phyloP scores from a whole-genome alignment of 2,797 vertebrate genomes.

The Prionace glauca region DNA sequence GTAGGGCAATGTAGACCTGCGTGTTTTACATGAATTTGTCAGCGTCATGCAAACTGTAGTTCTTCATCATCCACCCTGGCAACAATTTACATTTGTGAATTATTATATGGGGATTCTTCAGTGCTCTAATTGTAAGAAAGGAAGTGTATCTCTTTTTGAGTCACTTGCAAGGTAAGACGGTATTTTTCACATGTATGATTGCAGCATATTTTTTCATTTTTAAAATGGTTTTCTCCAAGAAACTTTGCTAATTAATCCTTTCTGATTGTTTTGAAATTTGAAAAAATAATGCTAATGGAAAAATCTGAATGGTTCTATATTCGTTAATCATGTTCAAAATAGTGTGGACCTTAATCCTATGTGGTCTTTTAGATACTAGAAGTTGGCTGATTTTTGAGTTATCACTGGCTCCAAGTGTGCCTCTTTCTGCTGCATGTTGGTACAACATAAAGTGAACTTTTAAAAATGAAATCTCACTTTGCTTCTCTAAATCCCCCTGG shows the following conservation, averaged over 20 bases:
- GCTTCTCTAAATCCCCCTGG: not conserved
- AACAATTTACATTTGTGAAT: slow-evolving; percentile 54
- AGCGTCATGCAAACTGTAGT: slow-evolving; percentile 63
- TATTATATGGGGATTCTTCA: slow-evolving; percentile 74
- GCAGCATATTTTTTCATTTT: not conserved
- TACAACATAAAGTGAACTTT: not conserved
- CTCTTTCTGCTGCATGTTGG: not conserved
- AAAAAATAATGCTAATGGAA: not conserved
- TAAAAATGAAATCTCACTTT: not conserved
- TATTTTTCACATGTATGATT: not conserved
- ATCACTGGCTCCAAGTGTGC: too few relatives aligned
- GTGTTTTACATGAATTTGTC: slow-evolving; percentile 58
- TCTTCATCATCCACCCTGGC: slow-evolving; percentile 71
- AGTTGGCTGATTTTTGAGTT: too few relatives aligned
- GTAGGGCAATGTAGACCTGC: slow-evolving; percentile 59
- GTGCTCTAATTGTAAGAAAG: slow-evolving; percentile 62
- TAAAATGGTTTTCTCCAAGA: not conserved
- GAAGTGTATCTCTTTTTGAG: slow-evolving; percentile 59
- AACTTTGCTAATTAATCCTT: not conserved
- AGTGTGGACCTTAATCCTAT: too few relatives aligned
- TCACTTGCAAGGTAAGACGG: slow-evolving; percentile 57
- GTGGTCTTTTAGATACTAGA: too few relatives aligned
- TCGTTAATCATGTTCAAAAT: not conserved
- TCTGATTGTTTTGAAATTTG: not conserved
- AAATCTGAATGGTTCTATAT: not conserved